Evolutionary conservation across 2,888 invertebrate species (phyloP).

Genomic region (Spilarctia lutea): DNA sequence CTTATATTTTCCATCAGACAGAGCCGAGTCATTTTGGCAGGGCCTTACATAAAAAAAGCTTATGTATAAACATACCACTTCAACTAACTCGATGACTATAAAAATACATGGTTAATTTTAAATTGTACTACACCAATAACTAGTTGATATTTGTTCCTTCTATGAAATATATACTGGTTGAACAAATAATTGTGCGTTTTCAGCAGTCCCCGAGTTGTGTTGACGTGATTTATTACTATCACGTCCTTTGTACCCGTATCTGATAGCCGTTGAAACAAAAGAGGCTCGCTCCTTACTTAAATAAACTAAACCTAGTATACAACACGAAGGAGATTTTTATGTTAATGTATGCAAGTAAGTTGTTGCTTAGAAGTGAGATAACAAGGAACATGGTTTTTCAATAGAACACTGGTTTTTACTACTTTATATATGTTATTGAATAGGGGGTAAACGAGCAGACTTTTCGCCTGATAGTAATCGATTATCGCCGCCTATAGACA

Average conservation of each 20-base stretch:
- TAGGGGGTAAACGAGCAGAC: no score
- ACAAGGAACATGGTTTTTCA: not conserved
- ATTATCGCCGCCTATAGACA: no score
- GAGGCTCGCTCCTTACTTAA: not conserved
- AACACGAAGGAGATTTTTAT: not conserved
- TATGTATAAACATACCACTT: not conserved
- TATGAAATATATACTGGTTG: not conserved
- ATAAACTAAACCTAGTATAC: not conserved
- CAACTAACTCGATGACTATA: not conserved
- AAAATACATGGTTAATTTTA: not conserved
- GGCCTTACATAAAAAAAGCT: no score
- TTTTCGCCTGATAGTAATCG: no score
- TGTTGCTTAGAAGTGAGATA: not conserved
- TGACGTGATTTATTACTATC: not conserved
- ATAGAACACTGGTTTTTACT: not conserved
- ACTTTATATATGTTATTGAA: no score
- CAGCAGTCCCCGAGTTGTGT: not conserved
- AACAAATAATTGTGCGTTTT: not conserved
- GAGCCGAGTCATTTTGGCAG: no score
- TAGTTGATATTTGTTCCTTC: not conserved
- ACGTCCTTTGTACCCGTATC: not conserved
- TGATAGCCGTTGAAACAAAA: not conserved
- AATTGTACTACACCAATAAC: not conserved
- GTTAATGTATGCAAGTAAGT: not conserved
- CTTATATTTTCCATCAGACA: no score